Conservation (phyloP, 2,888 invertebrate genomes). For the Polydrusus pterygomalis region DNA sequence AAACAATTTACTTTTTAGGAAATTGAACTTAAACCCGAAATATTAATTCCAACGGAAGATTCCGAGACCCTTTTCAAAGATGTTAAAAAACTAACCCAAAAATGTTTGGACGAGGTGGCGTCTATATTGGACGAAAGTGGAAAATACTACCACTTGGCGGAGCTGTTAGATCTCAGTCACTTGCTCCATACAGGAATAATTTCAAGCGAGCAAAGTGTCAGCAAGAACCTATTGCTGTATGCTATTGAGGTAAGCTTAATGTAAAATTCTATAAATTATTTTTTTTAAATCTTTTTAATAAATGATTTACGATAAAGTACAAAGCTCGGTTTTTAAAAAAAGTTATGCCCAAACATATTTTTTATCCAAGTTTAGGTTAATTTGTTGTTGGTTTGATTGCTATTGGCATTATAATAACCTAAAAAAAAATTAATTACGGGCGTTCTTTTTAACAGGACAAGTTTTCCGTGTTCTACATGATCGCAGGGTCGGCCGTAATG, state of each 20-base stretch:
- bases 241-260: conserved; percentile 70
- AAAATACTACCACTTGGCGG: conserved; percentile 78
- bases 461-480: too few relatives aligned
- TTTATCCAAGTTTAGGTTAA: too few relatives aligned
- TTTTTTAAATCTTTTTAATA: too few relatives aligned
- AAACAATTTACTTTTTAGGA: conserved; percentile 47
- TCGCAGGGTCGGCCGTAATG: too few relatives aligned
- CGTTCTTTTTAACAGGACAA: too few relatives aligned
- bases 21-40: conserved; percentile 60
- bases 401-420: too few relatives aligned
- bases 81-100: conserved; percentile 63
- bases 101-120: conserved; percentile 72
- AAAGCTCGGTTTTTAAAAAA: too few relatives aligned
- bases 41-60: conserved; percentile 61
- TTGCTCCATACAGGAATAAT: conserved; percentile 73
- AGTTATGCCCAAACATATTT: too few relatives aligned
- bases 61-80: conserved; percentile 63
- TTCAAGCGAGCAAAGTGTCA: conserved; percentile 73
- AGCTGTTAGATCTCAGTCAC: conserved; percentile 73
- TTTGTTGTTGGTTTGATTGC: too few relatives aligned
- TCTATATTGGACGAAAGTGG: conserved; percentile 74
- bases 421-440: too few relatives aligned
- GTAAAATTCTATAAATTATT: too few relatives aligned
- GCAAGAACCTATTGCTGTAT: conserved; percentile 75
- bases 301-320: too few relatives aligned